Conservation (phyloP, 2,797 vertebrate species). For the Danionella dracula region DNA sequence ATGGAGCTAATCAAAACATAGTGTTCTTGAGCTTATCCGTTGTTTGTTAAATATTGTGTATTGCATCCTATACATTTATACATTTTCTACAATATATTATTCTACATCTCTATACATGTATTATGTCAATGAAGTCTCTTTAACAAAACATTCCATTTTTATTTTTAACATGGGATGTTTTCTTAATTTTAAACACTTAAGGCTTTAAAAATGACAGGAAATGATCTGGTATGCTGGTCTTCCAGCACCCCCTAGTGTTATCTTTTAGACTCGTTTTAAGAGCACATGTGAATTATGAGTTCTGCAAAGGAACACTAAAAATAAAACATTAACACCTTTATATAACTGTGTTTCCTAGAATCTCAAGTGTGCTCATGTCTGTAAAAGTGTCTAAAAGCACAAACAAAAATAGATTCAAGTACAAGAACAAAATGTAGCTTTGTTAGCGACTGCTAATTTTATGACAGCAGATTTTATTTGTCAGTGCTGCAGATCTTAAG, state of each 20-base stretch:
- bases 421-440: conserved; percentile 73
- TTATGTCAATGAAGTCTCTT: too few species aligned
- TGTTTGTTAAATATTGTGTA: not conserved
- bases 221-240: conserved; percentile 49
- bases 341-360: conserved; percentile 8
- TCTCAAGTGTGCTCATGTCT: not conserved
- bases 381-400: conserved; percentile 25
- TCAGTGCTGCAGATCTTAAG: conserved; percentile 70
- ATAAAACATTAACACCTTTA: conserved; percentile 36
- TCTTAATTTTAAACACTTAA: too few species aligned
- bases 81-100: too few species aligned
- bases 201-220: not conserved
- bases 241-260: conserved; percentile 68
- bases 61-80: too few species aligned
- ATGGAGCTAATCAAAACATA: too few species aligned
- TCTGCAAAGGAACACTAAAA: conserved; percentile 18
- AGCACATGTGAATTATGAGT: conserved; percentile 7
- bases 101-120: too few species aligned
- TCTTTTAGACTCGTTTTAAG: not conserved
- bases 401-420: conserved; percentile 65
- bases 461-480: conserved; percentile 72
- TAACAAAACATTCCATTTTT: conserved; percentile 6
- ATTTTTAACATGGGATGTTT: not conserved
- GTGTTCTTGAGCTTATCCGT: not conserved
- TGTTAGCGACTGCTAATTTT: conserved; percentile 78